These are phyloP conservation scores for Microdon myrmicae DNA, from an alignment of 2,888 invertebrate species.

Conservation along the genomic window DNA sequence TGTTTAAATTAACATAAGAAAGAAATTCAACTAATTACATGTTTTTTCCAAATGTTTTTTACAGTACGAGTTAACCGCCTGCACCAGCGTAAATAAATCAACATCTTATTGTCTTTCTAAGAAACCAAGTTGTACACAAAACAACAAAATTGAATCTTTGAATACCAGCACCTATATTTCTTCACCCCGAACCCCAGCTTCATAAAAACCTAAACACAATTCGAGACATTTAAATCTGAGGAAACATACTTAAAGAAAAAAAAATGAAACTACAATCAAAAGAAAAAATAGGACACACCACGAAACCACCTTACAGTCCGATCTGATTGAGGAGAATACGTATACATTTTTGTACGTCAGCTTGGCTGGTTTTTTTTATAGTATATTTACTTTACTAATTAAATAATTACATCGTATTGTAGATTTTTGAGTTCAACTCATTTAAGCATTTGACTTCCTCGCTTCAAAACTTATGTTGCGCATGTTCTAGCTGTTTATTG, in stretches of 20 bases:
- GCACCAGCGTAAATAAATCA: conserved; percentile 74
- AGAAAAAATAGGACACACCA: conserved; percentile 11
- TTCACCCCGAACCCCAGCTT: conserved; percentile 44
- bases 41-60: conserved; percentile 65
- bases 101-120: conserved; percentile 55
- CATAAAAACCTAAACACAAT: conserved; percentile 33
- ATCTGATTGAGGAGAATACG: conserved; percentile 54
- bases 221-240: conserved; percentile 1
- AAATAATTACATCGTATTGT: no score
- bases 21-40: conserved; percentile 35
- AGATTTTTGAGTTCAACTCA: no score
- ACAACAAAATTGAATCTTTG: conserved; percentile 28
- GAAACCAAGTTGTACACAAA: conserved; percentile 40
- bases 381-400: no score
- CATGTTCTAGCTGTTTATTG: no score
- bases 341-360: conserved; percentile 20
- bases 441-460: no score
- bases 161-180: no score
- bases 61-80: conserved; percentile 92
- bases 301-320: conserved; percentile 25
- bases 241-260: conserved; percentile 50
- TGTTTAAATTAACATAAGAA: no score
- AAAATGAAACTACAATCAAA: conserved; percentile 21
- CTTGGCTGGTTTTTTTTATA: conserved; percentile 10
- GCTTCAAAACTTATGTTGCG: no score